Base-by-base conservation (phyloP, 1,140 invertebrate genomes). In the Theocolax elegans region DNA sequence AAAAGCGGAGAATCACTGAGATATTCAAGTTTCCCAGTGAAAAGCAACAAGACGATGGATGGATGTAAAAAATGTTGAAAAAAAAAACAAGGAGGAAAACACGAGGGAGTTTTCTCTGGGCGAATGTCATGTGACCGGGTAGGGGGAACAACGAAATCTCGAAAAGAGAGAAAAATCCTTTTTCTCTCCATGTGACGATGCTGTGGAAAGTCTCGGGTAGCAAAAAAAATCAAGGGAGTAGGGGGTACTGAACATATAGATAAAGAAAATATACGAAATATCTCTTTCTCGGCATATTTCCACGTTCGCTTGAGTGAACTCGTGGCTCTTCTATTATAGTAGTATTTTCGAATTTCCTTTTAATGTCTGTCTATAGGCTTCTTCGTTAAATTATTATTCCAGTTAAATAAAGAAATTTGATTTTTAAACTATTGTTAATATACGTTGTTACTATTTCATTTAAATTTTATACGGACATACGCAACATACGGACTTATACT, bases 121-220 rank as follows among this genome's bases (percentile, higher is more conserved):
- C 15, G 29, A 54, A 31, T 35, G 42, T 68, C 58, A 68, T 46
- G 58, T 68, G 67, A 46, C n/a, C 46, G 48, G n/a, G 44, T 54
- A 48, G 31, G 19, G 15, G 46, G 56, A 62, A 62, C 42, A 68
- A 67, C 53, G 21, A 67, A 19, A 67, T 67, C 19, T 21, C 25
- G 19, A 59, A 56, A 67, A 23, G 3, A 23, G 19, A 53, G 19
- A 19, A 10, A 3, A 17, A 10, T n/a, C 40, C 27, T 17, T 27
- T 25, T 19, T 48, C 44, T 51, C 2, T 1, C 48, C 10, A 35
- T 35, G 12, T 25, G 51, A 29, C 23, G 8, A 53, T 2, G 23
- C 29, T 25, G 27, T 15, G 8, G 8, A 23, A 21, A 49, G 46
- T 12, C n/a, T n/a, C n/a, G n/a, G n/a, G n/a, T n/a, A n/a, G n/a